phyloP scores from a whole-genome alignment of 1,140 invertebrate genomes.

The Aphaenogaster ashmeadi region DNA sequence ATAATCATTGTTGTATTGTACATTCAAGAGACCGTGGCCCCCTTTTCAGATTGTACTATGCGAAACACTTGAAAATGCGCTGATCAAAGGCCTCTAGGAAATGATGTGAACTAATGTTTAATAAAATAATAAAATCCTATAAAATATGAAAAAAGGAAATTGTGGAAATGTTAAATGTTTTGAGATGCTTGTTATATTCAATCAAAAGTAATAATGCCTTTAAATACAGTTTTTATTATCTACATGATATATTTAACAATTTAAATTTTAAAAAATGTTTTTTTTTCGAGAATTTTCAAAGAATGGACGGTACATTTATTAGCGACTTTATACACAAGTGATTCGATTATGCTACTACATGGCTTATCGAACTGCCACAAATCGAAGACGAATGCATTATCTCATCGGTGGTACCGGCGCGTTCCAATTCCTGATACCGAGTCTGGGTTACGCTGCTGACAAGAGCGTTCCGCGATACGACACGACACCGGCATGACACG shows the following conservation, averaged over 20 bases:
- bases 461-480: constrained; percentile 46
- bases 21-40: not conserved
- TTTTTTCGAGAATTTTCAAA: not conserved
- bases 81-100: not conserved
- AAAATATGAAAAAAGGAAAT: constrained; percentile 1
- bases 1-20: constrained; percentile 41
- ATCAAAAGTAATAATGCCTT: not conserved
- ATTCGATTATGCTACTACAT: not conserved
- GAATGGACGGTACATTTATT: not conserved
- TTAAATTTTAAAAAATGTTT: not conserved
- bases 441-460: constrained; percentile 13
- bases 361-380: constrained; percentile 39
- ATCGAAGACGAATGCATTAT: constrained; percentile 60
- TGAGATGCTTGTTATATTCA: not conserved
- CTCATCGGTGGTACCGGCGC: constrained; percentile 40
- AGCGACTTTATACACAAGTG: not conserved
- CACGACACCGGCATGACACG: constrained; percentile 40
- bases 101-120: not conserved
- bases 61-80: not conserved
- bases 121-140: constrained; percentile 15
- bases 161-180: not conserved
- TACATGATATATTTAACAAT: not conserved
- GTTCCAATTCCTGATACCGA: constrained; percentile 45
- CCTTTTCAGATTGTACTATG: not conserved
- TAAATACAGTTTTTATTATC: not conserved